A percentile compares a stretch with the other conserved stretches of the same genome.
Evolutionary conservation across 1,140 invertebrate genomes (phyloP).

Genomic region (Rhopalosiphum maidis): DNA sequence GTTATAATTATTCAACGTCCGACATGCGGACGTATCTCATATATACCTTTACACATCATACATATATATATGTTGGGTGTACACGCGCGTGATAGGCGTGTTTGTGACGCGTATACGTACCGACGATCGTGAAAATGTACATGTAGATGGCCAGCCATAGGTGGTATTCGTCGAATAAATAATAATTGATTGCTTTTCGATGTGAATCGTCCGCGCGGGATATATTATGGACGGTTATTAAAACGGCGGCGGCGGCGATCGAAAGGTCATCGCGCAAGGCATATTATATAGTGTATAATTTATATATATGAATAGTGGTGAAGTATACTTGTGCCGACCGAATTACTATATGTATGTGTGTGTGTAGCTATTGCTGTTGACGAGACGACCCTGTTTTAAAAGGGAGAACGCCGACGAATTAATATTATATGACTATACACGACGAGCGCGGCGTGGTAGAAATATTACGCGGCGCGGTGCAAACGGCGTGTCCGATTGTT

Average conservation of each 20-base stretch:
- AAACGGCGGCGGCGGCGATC: constrained; percentile 25
- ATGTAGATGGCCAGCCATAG: background rate
- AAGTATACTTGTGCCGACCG: background rate
- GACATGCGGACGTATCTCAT: background rate
- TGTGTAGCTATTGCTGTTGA: background rate
- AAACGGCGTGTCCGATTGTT: constrained; percentile 33
- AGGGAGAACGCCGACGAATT: constrained; percentile 17
- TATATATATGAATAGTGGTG: background rate
- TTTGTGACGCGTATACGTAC: background rate
- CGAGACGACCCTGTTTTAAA: constrained; percentile 1
- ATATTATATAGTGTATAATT: background rate
- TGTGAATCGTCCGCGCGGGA: constrained; percentile 31
- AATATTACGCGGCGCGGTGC: constrained; percentile 10
- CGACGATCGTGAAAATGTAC: constrained; percentile 11
- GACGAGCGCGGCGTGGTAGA: background rate
- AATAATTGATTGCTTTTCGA: constrained; percentile 55
- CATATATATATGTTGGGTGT: background rate
- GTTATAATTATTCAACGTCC: constrained; percentile 23
- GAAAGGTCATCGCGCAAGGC: constrained; percentile 27
- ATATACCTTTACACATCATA: background rate
- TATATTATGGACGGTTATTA: constrained; percentile 36
- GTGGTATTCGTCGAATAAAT: constrained; percentile 9
- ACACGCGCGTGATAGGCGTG: background rate
- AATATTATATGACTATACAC: background rate
- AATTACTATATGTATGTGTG: background rate